Conservation (phyloP, 2,888 invertebrate species). For the Uropetala carovei region DNA sequence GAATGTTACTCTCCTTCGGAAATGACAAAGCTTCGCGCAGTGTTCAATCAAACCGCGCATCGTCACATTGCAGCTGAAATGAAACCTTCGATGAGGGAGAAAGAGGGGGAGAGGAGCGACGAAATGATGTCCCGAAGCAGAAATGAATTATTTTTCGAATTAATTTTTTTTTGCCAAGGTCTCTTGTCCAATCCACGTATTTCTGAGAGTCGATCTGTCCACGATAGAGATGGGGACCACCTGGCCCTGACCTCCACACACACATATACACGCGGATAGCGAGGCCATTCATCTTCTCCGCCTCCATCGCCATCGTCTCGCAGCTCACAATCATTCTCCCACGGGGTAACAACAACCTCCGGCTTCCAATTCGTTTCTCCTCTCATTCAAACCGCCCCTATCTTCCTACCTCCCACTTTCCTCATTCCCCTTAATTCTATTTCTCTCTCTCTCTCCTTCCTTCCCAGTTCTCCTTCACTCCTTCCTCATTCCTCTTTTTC, state of each 20-base stretch:
- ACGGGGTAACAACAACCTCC: neutral
- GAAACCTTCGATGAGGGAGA: too few relatives aligned
- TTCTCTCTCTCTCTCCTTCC: too few relatives aligned
- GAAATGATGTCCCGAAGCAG: too few relatives aligned
- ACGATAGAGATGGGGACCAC: neutral
- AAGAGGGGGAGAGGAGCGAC: too few relatives aligned
- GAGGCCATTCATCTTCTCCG: conserved; percentile 3
- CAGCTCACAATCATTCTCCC: conserved; percentile 5
- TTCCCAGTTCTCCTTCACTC: too few relatives aligned
- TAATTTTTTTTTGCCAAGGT: neutral
- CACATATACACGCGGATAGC: neutral
- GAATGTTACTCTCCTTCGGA: too few relatives aligned
- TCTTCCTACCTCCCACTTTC: neutral
- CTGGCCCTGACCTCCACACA: conserved; percentile 23
- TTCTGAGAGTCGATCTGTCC: neutral
- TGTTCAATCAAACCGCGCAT: too few relatives aligned
- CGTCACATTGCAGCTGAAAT: too few relatives aligned
- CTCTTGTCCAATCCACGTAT: neutral
- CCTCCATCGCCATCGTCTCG: neutral
- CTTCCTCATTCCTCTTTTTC: neutral
- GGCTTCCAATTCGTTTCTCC: neutral
- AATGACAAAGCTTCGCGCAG: too few relatives aligned
- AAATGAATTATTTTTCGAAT: too few relatives aligned
- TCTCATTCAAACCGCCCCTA: conserved; percentile 5
- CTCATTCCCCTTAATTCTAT: too few relatives aligned